phyloP scores from a whole-genome alignment of 2,113 vertebrate genomes.

The Pelobates fuscus region DNA sequence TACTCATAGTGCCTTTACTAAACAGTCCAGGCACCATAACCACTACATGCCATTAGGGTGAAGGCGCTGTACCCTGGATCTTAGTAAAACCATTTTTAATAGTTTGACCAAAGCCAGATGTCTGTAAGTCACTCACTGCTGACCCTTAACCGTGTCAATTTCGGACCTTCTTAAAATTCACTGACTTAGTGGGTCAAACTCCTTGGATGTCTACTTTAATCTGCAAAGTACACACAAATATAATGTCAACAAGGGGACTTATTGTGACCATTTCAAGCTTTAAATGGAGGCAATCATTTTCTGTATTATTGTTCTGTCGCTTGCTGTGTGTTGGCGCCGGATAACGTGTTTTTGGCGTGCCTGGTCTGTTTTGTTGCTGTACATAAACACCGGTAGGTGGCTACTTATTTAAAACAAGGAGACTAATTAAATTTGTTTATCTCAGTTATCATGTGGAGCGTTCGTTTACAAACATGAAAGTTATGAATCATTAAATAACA shows the following conservation, averaged over 20 bases:
- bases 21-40: too few species aligned
- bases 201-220: too few species aligned
- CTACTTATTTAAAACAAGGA: slow-evolving; percentile 69
- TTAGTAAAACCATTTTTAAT: too few species aligned
- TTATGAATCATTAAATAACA: slow-evolving; percentile 91
- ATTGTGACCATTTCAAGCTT: neutral
- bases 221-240: too few species aligned
- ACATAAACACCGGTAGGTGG: slow-evolving; percentile 61
- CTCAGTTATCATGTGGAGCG: slow-evolving; percentile 89
- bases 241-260: neutral
- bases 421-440: slow-evolving; percentile 96
- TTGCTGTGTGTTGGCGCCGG: slow-evolving; percentile 51
- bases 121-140: too few species aligned
- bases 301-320: neutral
- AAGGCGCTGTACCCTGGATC: too few species aligned
- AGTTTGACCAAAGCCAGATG: too few species aligned
- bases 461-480: slow-evolving; percentile 86
- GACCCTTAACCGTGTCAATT: too few species aligned
- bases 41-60: too few species aligned
- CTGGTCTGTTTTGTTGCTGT: slow-evolving; percentile 63
- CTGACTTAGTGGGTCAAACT: too few species aligned
- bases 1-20: too few species aligned
- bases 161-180: too few species aligned
- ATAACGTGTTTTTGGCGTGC: slow-evolving; percentile 59
- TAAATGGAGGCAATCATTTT: slow-evolving; percentile 2